Percentiles rank a stretch among this genome's conserved stretches.
phyloP scores from a whole-genome alignment of 2,888 invertebrate genomes.

The Polydrusus tereticollis region DNA sequence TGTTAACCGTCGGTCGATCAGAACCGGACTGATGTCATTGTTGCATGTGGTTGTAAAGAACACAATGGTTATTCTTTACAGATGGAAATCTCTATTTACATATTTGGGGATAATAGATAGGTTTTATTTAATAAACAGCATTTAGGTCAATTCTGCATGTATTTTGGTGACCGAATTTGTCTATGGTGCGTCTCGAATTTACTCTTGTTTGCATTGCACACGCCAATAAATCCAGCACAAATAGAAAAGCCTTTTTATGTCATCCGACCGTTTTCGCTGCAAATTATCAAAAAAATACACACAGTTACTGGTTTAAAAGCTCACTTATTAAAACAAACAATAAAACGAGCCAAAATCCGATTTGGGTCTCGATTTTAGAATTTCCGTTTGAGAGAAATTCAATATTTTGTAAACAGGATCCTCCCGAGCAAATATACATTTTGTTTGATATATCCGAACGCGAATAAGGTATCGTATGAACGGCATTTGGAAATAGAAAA shows the following conservation, averaged over 20 bases:
- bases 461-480: conserved; percentile 19
- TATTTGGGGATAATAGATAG: too few species aligned
- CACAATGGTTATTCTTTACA: too few species aligned
- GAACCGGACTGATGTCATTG: too few species aligned
- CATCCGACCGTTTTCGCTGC: not conserved
- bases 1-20: too few species aligned
- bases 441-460: conserved; percentile 24
- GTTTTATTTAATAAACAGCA: too few species aligned
- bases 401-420: conserved; percentile 37
- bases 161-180: too few species aligned
- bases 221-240: not conserved
- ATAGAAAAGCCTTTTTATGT: not conserved
- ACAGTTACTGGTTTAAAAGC: not conserved
- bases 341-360: conserved; percentile 20
- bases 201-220: too few species aligned
- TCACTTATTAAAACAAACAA: conserved; percentile 35
- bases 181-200: too few species aligned
- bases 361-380: conserved; percentile 38
- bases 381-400: conserved; percentile 31
- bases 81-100: too few species aligned
- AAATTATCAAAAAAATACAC: not conserved
- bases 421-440: conserved; percentile 30
- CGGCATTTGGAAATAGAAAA: conserved; percentile 26
- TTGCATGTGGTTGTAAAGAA: too few species aligned
- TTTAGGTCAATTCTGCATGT: too few species aligned